Base-by-base conservation (phyloP, 2,113 vertebrate genomes). In the Corapipo altera region DNA sequence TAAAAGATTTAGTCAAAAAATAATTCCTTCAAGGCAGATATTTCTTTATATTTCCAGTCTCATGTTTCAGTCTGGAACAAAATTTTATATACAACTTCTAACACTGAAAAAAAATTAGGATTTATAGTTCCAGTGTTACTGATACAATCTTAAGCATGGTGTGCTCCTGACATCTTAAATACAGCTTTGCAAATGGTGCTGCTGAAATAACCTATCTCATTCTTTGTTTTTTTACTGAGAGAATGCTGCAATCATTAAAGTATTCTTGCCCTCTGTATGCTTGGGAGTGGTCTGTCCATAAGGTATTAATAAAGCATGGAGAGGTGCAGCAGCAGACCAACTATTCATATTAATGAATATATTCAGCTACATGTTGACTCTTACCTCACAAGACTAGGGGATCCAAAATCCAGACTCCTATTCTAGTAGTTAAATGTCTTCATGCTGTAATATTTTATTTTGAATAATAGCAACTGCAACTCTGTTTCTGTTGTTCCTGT, bases 281-380 rank as follows among this genome's bases (percentile, higher is more conserved):
- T 93, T 96, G 78, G 81, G 91, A 97, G 97, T 96, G 91, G 88
- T 94, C 94, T 96, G 78, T 96, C 97, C 95, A 78, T 84, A 88
- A 95, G 91, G 94, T 98, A 97, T 96, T 97, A 98, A 97, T 97
- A 98, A 98, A 89, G 74, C 89, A 96, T 93, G 93, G 70, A 85
- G 94, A 96, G 93, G 92, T 94, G 94, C 91, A 97, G 91, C 93
- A 95, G 84, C n/a, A 70, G 79, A 91, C 51, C 77, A 94, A 96
- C 75, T 88, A 97, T 94, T 96, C 95, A 95, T 96, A 97, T 93
- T 96, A 97, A 98, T 66, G 83, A 91, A 44, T 70, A 97, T 98
- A 96, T 97, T 97, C 89, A 97, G 74, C 57, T 95, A 66, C 39
- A 92, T 81, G 75, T 94, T 93, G 91, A 91, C 59, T 95, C 59